These are phyloP conservation scores for Papilio polytes DNA, from an alignment of 1,140 invertebrate species.

Conservation along the genomic window DNA sequence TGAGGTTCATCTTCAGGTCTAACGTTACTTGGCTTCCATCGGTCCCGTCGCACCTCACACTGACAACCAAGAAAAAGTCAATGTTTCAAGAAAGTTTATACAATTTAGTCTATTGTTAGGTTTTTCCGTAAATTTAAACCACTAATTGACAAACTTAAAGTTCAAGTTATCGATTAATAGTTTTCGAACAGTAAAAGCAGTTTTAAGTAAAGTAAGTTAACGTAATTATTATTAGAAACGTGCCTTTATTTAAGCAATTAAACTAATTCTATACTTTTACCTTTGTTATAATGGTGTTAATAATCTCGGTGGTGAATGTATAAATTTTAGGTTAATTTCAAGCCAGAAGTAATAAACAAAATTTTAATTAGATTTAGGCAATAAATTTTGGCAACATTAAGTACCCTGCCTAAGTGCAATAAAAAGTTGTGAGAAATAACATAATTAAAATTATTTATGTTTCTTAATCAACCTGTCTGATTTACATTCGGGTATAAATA, in stretches of 20 bases:
- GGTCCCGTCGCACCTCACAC: too few species aligned
- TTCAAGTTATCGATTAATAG: background rate
- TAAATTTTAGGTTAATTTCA: background rate
- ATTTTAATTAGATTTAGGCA: constrained; percentile 16
- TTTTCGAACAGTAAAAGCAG: background rate
- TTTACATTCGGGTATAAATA: background rate
- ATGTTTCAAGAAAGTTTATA: too few species aligned
- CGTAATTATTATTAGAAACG: background rate
- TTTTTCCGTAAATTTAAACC: background rate
- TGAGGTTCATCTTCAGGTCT: too few species aligned
- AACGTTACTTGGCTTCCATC: too few species aligned
- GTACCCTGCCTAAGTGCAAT: constrained; percentile 8
- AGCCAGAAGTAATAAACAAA: constrained; percentile 6
- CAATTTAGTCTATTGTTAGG: too few species aligned
- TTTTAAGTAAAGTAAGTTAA: background rate
- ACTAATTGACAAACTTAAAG: background rate
- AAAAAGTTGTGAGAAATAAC: background rate
- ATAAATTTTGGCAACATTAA: constrained; percentile 19
- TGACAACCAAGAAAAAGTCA: too few species aligned
- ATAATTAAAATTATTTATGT: constrained; percentile 13
- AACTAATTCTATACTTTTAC: background rate
- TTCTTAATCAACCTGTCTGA: constrained; percentile 8
- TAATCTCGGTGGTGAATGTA: constrained; percentile 9
- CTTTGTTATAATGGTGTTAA: background rate
- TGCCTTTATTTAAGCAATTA: background rate